These are phyloP conservation scores for Mylabris phalerata DNA, from an alignment of 1,140 invertebrate species.

Conservation along the genomic window DNA sequence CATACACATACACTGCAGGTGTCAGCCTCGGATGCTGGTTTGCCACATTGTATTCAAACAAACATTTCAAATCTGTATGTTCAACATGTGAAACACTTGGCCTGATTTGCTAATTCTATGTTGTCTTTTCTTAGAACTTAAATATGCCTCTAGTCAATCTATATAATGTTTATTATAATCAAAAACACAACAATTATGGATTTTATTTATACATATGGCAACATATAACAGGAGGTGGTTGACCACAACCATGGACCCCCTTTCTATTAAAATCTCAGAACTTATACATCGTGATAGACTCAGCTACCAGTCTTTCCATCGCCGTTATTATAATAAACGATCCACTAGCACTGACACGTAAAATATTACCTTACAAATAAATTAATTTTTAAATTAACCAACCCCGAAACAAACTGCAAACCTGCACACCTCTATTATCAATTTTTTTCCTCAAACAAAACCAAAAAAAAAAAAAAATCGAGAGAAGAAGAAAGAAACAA, in stretches of 20 bases:
- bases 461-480: too few relatives aligned
- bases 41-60: conserved; percentile 24
- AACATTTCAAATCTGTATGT: not conserved
- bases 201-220: conserved; percentile 31
- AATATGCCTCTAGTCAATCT: not conserved
- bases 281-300: conserved; percentile 10
- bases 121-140: not conserved
- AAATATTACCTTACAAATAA: not conserved
- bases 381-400: conserved; percentile 8
- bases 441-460: not conserved
- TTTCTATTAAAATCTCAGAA: conserved; percentile 25
- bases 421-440: not conserved
- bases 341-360: too few relatives aligned
- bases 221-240: conserved; percentile 26
- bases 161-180: not conserved
- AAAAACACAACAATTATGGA: conserved; percentile 6
- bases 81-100: not conserved
- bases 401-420: too few relatives aligned
- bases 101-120: not conserved
- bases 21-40: conserved; percentile 33
- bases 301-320: conserved; percentile 9
- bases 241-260: conserved; percentile 27
- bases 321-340: conserved; percentile 6
- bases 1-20: conserved; percentile 32
- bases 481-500: too few relatives aligned